Percentiles rank a stretch among this genome's conserved stretches.
These are phyloP conservation scores for Diplodus puntazzo DNA, from an alignment of 2,797 vertebrate genomes.

Conservation along the genomic window DNA sequence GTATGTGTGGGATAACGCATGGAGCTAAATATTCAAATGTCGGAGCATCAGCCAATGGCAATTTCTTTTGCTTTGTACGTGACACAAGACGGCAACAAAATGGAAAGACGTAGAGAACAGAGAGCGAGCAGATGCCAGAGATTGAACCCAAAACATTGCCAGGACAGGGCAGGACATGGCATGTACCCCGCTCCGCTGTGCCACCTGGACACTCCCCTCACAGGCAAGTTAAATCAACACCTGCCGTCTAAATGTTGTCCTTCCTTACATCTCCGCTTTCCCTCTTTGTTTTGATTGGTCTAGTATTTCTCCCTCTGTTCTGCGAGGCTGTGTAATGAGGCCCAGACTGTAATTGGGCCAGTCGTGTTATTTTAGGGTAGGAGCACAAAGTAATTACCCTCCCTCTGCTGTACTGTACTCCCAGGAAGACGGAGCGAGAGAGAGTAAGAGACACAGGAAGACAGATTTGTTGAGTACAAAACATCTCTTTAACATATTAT, in stretches of 20 bases:
- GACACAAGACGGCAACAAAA: constrained; percentile 2
- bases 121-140: constrained; percentile 16
- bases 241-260: constrained; percentile 55
- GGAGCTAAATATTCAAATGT: constrained; percentile 30
- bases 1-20: constrained; percentile 16
- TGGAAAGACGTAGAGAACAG: neutral
- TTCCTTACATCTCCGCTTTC: constrained; percentile 63
- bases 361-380: constrained; percentile 87
- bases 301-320: constrained; percentile 72
- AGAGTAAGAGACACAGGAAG: constrained; percentile 26
- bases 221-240: constrained; percentile 68
- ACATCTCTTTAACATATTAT: constrained; percentile 39
- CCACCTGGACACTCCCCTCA: constrained; percentile 57
- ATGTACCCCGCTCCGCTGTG: constrained; percentile 30
- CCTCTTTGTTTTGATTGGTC: constrained; percentile 70
- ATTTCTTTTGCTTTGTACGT: neutral
- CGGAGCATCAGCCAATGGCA: constrained; percentile 6
- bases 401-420: constrained; percentile 71
- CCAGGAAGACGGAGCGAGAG: constrained; percentile 39
- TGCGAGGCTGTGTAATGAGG: constrained; percentile 79
- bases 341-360: constrained; percentile 85
- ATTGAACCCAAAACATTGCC: constrained; percentile 38
- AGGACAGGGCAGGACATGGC: constrained; percentile 50
- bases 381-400: constrained; percentile 84
- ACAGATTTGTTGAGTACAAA: constrained; percentile 36